These are phyloP conservation scores for Phylloscopus trochilus DNA, from an alignment of 2,113 vertebrate species.

Conservation along the genomic window DNA sequence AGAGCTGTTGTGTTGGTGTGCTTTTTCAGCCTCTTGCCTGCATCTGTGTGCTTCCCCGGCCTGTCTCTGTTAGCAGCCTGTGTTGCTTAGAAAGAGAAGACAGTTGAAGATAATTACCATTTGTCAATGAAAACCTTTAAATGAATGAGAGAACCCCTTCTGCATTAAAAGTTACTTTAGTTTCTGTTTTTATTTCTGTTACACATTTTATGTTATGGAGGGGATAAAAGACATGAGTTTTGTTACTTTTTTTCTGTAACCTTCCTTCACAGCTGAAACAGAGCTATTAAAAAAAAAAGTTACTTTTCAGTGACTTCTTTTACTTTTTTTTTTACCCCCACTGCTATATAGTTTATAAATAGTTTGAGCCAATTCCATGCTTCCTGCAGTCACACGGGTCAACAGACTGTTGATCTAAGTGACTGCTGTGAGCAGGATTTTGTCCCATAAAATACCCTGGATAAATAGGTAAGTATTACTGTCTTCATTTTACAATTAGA, in stretches of 20 bases:
- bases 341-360: not conserved
- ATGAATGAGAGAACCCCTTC: not conserved
- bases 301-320: not conserved
- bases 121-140: slow-evolving; percentile 41
- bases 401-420: slow-evolving; percentile 19
- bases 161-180: not conserved
- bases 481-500: not conserved
- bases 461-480: not conserved
- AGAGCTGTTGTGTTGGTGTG: not conserved
- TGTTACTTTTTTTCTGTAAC: not conserved
- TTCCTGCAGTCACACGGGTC: not conserved
- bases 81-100: not conserved
- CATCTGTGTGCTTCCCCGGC: not conserved
- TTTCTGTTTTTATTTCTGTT: not conserved
- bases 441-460: not conserved
- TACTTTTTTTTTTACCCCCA: not conserved
- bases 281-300: not conserved
- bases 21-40: slow-evolving; percentile 43
- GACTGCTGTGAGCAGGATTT: not conserved
- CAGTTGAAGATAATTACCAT: not conserved
- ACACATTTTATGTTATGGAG: not conserved
- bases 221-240: not conserved
- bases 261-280: not conserved
- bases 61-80: not conserved
- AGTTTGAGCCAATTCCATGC: not conserved